A percentile compares a stretch with the other conserved stretches of the same genome.
Conservation (phyloP, 2,113 vertebrate species). For the Tichodroma muraria region DNA sequence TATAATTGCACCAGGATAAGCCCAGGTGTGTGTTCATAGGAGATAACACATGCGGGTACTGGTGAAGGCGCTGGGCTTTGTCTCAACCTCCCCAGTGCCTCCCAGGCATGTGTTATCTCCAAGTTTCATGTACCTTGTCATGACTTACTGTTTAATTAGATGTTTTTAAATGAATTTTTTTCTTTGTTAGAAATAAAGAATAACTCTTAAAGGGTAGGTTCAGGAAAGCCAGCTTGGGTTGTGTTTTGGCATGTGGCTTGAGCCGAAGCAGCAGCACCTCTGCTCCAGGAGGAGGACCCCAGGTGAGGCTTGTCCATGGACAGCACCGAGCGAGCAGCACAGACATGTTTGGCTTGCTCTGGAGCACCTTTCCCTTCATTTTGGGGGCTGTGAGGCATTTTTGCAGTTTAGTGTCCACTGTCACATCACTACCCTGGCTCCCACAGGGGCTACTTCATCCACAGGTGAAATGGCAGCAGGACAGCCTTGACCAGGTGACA, state of each 20-base stretch:
- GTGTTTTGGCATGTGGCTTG: background rate
- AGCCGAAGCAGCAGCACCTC: background rate
- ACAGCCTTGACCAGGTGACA: background rate
- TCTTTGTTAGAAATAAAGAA: slow-evolving; percentile 12
- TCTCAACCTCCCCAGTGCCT: slow-evolving; percentile 22
- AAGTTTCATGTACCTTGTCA: slow-evolving; percentile 58
- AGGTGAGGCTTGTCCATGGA: background rate
- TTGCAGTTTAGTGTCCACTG: background rate
- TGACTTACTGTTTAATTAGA: slow-evolving; percentile 66
- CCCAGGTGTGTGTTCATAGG: slow-evolving; percentile 44
- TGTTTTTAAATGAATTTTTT: slow-evolving; percentile 30
- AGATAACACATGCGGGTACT: slow-evolving; percentile 32
- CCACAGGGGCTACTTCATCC: background rate
- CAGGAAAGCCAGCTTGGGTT: background rate
- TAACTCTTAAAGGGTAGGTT: background rate
- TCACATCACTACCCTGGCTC: background rate
- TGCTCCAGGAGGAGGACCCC: background rate
- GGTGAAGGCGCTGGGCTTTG: slow-evolving; percentile 28
- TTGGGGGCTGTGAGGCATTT: background rate
- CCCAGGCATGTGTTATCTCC: slow-evolving; percentile 49
- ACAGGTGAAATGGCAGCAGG: background rate
- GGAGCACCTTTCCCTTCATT: background rate
- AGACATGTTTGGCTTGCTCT: fast-evolving
- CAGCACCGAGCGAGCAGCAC: fast-evolving
- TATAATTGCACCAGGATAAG: slow-evolving; percentile 55